phyloP scores from a whole-genome alignment of 2,797 vertebrate genomes.

The Eurystomus glaucurus region DNA sequence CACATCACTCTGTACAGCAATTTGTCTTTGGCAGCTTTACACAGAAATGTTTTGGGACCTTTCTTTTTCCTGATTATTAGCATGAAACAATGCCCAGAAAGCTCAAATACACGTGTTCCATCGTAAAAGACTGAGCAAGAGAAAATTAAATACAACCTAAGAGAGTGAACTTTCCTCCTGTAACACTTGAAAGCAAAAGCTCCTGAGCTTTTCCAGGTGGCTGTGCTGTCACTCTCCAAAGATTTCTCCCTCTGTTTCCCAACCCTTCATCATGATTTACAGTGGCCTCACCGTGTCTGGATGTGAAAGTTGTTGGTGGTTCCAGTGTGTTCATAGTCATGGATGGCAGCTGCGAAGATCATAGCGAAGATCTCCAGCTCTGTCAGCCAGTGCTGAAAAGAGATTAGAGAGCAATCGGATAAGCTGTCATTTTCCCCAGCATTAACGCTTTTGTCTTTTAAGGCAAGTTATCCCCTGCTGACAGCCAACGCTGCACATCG shows the following conservation, averaged over 20 bases:
- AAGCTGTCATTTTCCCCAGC: slow-evolving; percentile 13
- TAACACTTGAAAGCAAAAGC: not conserved
- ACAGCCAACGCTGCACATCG: not conserved
- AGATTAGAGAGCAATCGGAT: slow-evolving; percentile 63
- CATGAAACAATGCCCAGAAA: not conserved
- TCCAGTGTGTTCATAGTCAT: slow-evolving; percentile 96
- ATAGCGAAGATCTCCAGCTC: slow-evolving; percentile 97
- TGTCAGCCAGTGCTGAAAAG: slow-evolving; percentile 93
- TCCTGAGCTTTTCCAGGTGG: not conserved
- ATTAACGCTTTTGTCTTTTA: slow-evolving; percentile 29
- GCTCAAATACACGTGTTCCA: not conserved
- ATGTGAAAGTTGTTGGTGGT: slow-evolving; percentile 99
- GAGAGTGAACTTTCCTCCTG: not conserved
- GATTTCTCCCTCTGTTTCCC: not conserved
- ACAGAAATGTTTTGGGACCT: not conserved
- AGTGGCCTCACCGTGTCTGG: slow-evolving; percentile 90
- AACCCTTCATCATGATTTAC: not conserved
- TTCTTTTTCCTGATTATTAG: not conserved
- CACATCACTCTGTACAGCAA: not conserved
- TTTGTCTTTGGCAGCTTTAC: not conserved
- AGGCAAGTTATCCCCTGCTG: slow-evolving; percentile 14
- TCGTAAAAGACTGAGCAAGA: not conserved
- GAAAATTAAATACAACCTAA: not conserved
- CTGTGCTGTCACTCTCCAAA: not conserved
- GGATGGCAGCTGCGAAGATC: slow-evolving; percentile 95